phyloP scores from a whole-genome alignment of 2,113 vertebrate genomes.

The Nothoprocta pentlandii region DNA sequence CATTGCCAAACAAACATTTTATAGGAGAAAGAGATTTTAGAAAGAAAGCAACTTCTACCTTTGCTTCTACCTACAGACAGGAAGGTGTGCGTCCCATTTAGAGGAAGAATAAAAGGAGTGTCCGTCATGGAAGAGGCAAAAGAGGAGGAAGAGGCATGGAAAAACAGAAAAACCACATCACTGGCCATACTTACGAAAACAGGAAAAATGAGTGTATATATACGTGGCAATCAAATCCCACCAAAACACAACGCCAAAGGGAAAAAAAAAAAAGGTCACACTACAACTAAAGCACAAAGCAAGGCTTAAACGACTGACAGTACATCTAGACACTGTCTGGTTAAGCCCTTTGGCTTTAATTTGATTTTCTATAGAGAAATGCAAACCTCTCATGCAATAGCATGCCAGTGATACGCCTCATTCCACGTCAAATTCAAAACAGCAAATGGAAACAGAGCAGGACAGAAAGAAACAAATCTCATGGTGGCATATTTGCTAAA shows the following conservation, averaged over 20 bases:
- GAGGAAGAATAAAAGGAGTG: slow-evolving; percentile 69
- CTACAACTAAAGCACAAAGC: slow-evolving; percentile 3
- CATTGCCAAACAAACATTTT: slow-evolving; percentile 37
- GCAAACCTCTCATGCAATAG: slow-evolving; percentile 70
- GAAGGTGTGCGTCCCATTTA: slow-evolving; percentile 78
- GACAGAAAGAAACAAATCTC: slow-evolving; percentile 20
- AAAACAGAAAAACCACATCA: slow-evolving; percentile 69
- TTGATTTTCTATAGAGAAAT: slow-evolving; percentile 56
- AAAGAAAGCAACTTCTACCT: slow-evolving; percentile 89
- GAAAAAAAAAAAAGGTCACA: not conserved
- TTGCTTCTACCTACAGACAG: slow-evolving; percentile 95
- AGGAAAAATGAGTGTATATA: not conserved
- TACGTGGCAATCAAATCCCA: not conserved
- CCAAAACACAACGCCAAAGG: not conserved
- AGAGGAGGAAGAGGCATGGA: slow-evolving; percentile 69
- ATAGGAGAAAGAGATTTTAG: slow-evolving; percentile 47
- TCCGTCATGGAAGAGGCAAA: slow-evolving; percentile 75
- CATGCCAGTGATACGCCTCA: slow-evolving; percentile 34
- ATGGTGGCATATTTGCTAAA: slow-evolving; percentile 50
- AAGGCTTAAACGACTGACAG: slow-evolving; percentile 42
- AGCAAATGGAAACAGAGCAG: slow-evolving; percentile 33
- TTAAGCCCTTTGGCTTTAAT: slow-evolving; percentile 50
- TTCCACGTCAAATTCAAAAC: slow-evolving; percentile 55
- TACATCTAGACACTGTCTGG: not conserved
- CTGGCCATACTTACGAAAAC: slow-evolving; percentile 14